Evolutionary conservation across 2,888 invertebrate species (phyloP).

Genomic region (Mycogona germanica): DNA sequence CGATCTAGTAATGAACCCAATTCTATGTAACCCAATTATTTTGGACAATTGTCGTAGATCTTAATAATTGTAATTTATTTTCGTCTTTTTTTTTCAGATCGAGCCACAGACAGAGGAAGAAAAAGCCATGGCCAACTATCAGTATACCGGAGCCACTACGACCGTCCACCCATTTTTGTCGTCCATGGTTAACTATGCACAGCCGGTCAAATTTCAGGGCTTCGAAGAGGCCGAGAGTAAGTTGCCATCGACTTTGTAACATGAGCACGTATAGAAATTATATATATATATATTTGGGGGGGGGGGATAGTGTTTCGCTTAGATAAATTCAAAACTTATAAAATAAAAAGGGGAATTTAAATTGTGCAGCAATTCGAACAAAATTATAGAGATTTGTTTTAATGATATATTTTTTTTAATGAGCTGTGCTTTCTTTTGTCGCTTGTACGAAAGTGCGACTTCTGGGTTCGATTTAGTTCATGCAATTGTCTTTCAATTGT

Average conservation of each 20-base stretch:
- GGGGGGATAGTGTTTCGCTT: too few relatives aligned
- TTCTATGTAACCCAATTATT: not conserved
- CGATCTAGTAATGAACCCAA: not conserved
- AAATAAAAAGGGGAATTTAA: too few relatives aligned
- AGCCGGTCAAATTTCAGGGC: slow-evolving; percentile 97
- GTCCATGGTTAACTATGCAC: slow-evolving; percentile 98
- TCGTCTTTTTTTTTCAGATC: not conserved
- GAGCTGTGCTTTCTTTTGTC: too few relatives aligned
- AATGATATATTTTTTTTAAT: too few relatives aligned
- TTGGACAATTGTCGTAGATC: not conserved
- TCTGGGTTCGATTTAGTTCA: too few relatives aligned
- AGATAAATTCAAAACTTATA: too few relatives aligned
- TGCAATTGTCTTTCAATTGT: too few relatives aligned
- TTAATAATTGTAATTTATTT: not conserved
- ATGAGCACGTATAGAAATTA: not conserved
- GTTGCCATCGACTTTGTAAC: not conserved
- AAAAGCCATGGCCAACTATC: slow-evolving; percentile 41
- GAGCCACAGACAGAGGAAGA: slow-evolving; percentile 23
- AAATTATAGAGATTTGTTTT: too few relatives aligned
- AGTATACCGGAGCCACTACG: slow-evolving; percentile 94
- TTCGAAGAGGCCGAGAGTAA: slow-evolving; percentile 93
- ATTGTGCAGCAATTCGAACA: too few relatives aligned
- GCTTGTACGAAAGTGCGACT: too few relatives aligned
- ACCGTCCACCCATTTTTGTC: slow-evolving; percentile 99
- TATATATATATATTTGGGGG: not conserved